Conservation (phyloP, 2,797 vertebrate species). For the Sebastes alutus region DNA sequence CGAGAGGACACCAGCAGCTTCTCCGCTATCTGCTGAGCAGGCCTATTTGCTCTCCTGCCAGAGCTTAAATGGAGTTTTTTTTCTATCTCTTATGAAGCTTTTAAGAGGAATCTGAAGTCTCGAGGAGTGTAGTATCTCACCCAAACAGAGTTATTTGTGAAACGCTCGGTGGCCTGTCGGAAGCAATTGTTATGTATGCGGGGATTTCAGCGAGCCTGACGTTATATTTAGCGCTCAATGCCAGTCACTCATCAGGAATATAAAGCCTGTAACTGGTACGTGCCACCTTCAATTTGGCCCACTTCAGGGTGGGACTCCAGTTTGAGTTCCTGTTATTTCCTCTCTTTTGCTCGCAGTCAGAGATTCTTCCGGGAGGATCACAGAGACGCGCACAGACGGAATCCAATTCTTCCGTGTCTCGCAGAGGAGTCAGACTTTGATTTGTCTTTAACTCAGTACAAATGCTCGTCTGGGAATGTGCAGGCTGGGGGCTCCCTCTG, state of each 20-base stretch:
- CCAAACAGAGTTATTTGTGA: constrained; percentile 67
- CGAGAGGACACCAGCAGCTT: constrained; percentile 74
- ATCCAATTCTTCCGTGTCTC: constrained; percentile 76
- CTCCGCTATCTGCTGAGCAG: constrained; percentile 82
- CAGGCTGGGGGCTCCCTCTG: constrained; percentile 86
- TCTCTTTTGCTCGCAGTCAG: constrained; percentile 54
- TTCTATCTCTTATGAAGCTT: constrained; percentile 66
- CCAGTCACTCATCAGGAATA: constrained; percentile 73
- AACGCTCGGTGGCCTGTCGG: constrained; percentile 65
- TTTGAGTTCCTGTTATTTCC: constrained; percentile 75
- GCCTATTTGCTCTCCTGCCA: constrained; percentile 78
- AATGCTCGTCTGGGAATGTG: constrained; percentile 82
- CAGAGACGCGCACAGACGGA: constrained; percentile 68
- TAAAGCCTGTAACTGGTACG: constrained; percentile 72
- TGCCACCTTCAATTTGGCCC: constrained; percentile 77
- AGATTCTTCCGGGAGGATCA: constrained; percentile 80
- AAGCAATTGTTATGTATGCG: constrained; percentile 66
- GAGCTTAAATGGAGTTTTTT: constrained; percentile 76
- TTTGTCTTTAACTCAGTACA: constrained; percentile 79
- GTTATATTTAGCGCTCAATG: constrained; percentile 63
- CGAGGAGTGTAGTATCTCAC: constrained; percentile 64
- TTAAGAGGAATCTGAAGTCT: constrained; percentile 75
- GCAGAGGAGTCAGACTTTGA: constrained; percentile 76
- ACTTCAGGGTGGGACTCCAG: constrained; percentile 57
- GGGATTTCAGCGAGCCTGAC: constrained; percentile 57